Evolutionary conservation across 2,797 vertebrate genomes (phyloP).

Genomic region (Microcaecilia unicolor): DNA sequence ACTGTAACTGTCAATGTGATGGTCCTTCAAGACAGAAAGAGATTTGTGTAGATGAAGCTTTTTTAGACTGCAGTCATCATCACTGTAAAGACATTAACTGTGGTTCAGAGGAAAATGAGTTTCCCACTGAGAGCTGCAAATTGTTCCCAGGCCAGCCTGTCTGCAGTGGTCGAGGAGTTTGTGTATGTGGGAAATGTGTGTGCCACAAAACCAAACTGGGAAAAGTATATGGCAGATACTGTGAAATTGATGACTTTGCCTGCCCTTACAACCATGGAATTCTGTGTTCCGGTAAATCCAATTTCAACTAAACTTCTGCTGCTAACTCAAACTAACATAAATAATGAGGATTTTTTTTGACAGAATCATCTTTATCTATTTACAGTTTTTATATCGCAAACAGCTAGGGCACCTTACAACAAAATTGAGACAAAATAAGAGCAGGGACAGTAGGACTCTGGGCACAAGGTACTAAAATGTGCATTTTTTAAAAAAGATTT

Average conservation of each 20-base stretch:
- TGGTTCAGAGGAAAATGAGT: conserved; percentile 9
- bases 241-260: conserved; percentile 89
- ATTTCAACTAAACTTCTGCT: too few relatives aligned
- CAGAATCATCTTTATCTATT: too few relatives aligned
- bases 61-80: conserved; percentile 26
- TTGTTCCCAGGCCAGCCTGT: conserved; percentile 43
- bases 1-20: conserved; percentile 67
- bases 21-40: conserved; percentile 26
- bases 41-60: conserved; percentile 44
- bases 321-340: too few relatives aligned
- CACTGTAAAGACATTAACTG: conserved; percentile 42
- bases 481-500: too few relatives aligned
- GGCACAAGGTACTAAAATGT: too few relatives aligned
- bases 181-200: conserved; percentile 78
- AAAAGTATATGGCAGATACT: conserved; percentile 78
- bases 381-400: too few relatives aligned
- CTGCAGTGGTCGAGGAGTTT: conserved; percentile 79
- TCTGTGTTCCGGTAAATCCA: conserved; percentile 75
- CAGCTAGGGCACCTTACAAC: too few relatives aligned
- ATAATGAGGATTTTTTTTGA: too few relatives aligned
- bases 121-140: conserved; percentile 47
- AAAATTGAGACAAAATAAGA: too few relatives aligned
- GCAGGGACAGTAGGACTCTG: too few relatives aligned
- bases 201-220: conserved; percentile 78
- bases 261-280: conserved; percentile 73